Percentiles rank a stretch among this genome's conserved stretches.
These are phyloP conservation scores for Spea bombifrons DNA, from an alignment of 2,113 vertebrate species.

Conservation along the genomic window DNA sequence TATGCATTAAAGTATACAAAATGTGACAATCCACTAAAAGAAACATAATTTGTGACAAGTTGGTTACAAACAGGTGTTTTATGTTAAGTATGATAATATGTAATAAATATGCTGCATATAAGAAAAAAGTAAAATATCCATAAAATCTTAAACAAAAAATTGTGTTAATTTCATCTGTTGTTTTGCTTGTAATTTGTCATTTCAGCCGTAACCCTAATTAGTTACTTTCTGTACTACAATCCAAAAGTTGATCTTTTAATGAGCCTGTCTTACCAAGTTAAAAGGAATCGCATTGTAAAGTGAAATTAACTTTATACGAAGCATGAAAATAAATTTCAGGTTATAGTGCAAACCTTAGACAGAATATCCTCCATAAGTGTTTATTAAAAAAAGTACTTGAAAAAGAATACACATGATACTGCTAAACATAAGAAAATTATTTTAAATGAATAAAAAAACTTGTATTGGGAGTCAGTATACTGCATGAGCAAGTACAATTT, in stretches of 20 bases:
- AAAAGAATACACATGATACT: neutral
- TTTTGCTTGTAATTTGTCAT: no score
- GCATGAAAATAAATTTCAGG: neutral
- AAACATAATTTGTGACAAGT: no score
- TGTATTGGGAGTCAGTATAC: no score
- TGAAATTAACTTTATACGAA: neutral
- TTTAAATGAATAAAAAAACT: neutral
- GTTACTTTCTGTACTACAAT: neutral
- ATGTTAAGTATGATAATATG: no score
- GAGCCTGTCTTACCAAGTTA: neutral
- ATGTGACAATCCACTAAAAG: no score
- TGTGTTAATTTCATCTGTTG: no score
- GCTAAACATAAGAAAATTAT: neutral
- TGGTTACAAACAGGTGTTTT: no score
- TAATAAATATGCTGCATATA: no score
- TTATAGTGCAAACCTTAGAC: neutral
- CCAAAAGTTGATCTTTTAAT: neutral
- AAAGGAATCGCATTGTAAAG: neutral
- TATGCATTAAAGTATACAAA: no score
- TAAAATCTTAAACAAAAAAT: no score
- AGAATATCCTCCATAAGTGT: neutral
- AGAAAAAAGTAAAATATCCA: no score
- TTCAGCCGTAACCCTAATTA: neutral
- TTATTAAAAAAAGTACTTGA: conserved; percentile 2
- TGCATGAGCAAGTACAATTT: no score